Evolutionary conservation across 2,113 vertebrate genomes (phyloP).

Genomic region (Dunckerocampus dactyliophorus): DNA sequence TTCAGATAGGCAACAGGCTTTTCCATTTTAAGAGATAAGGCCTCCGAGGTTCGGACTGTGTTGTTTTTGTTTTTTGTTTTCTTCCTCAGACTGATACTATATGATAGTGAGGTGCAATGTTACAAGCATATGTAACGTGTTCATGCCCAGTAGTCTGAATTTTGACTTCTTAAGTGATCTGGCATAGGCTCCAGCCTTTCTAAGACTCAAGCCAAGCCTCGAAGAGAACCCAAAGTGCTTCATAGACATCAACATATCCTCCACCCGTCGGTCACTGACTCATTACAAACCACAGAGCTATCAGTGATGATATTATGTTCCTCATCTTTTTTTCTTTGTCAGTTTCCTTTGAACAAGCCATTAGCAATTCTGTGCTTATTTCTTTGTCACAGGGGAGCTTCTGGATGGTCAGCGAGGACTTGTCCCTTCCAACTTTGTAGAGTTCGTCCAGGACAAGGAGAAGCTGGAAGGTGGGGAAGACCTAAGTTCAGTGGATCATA

Average conservation of each 20-base stretch:
- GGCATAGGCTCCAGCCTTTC: too few relatives aligned
- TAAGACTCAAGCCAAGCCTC: neutral
- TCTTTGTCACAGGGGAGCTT: conserved; percentile 80
- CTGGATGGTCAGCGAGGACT: conserved; percentile 94
- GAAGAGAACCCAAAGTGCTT: conserved; percentile 7
- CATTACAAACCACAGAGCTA: conserved; percentile 7
- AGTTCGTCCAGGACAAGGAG: conserved; percentile 92
- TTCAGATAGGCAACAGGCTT: too few relatives aligned
- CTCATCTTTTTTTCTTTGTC: conserved; percentile 21
- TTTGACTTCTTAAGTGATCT: too few relatives aligned
- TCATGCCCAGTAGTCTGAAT: too few relatives aligned
- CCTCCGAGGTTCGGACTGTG: too few relatives aligned
- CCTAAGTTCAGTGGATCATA: conserved; percentile 70
- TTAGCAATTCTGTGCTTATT: neutral
- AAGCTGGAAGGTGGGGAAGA: conserved; percentile 70
- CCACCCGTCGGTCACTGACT: conserved; percentile 28
- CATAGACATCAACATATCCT: conserved; percentile 28
- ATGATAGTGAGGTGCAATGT: too few relatives aligned
- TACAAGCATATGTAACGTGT: too few relatives aligned
- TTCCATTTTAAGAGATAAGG: too few relatives aligned
- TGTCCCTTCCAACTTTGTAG: conserved; percentile 97
- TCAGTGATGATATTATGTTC: conserved; percentile 12
- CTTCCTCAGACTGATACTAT: too few relatives aligned
- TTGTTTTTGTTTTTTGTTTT: too few relatives aligned
- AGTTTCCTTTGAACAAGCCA: conserved; percentile 15